Base-by-base conservation (phyloP, 1,140 invertebrate genomes). In the Limonius californicus region DNA sequence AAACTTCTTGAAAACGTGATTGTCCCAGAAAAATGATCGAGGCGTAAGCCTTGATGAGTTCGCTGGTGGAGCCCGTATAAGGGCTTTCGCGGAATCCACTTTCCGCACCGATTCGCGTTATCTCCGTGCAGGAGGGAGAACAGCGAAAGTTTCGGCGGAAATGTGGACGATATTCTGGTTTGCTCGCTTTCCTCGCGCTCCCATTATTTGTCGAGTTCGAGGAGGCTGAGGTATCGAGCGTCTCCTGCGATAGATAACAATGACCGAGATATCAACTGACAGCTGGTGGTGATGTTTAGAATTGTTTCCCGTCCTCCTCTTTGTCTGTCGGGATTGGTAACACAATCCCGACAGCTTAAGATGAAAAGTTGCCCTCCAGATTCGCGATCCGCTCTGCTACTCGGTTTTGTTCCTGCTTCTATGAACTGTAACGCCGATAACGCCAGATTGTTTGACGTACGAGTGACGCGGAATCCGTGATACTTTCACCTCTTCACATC, bases 261-360 rank as follows among this genome's bases (percentile, higher is more conserved):
- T 39, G 35, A 39, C 35, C 35, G n/a, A 39, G 35, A 39, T 39
- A 39, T 14, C n/a, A 39, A 39, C 35, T 39, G 35, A 39, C 35
- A 39, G 35, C 35, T 39, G 35, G 35, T 39, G 35, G 35, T 39
- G 35, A 39, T 39, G 35, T 39, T 39, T 39, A 39, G 35, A 39
- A 39, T 39, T 39, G 35, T 39, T 14, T 39, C 35, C 35, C n/a
- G 35, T 14, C 35, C n/a, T 39, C n/a, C 11, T 14, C n/a, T 39
- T 39, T 14, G n/a, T 39, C 35, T 39, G 35, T 12, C 1, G 2
- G 8, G 35, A 39, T 39, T 39, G 35, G 3, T 39, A 39, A 39
- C 35, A 39, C n/a, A 39, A 39, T 39, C 35, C 35, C 8, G 8
- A 39, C 35, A 39, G 35, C n/a, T 39, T 39, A 39, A 39, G 35